phyloP scores from a whole-genome alignment of 2,113 vertebrate genomes.

The Axis porcinus region DNA sequence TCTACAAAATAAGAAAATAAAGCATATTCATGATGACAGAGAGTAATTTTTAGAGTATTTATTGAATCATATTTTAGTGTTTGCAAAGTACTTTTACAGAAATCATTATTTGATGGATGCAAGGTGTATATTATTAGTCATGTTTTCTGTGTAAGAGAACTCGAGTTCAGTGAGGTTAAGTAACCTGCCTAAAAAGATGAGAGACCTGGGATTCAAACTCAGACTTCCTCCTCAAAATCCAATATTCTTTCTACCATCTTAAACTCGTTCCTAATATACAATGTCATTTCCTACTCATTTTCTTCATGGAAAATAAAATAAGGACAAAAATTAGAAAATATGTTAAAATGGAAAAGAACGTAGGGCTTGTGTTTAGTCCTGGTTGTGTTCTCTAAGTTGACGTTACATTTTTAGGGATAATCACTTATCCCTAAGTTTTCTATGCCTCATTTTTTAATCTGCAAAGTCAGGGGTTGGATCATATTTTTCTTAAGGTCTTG shows the following conservation, averaged over 20 bases:
- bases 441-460: not conserved
- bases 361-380: not conserved
- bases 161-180: not conserved
- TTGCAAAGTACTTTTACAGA: not conserved
- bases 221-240: not conserved
- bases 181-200: not conserved
- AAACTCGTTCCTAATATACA: not conserved
- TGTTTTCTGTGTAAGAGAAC: not conserved
- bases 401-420: not conserved
- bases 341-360: not conserved
- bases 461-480: not conserved
- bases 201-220: not conserved
- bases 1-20: constrained; percentile 41
- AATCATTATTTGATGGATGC: not conserved
- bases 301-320: not conserved
- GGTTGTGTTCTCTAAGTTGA: not conserved
- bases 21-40: not conserved
- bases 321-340: not conserved
- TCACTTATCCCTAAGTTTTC: not conserved
- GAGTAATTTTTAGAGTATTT: not conserved
- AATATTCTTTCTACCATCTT: not conserved
- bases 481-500: not conserved
- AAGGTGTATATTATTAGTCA: not conserved
- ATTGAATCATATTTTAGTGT: not conserved
- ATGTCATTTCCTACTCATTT: not conserved